Conservation (phyloP, 2,888 invertebrate species). For the Plusia festucae region DNA sequence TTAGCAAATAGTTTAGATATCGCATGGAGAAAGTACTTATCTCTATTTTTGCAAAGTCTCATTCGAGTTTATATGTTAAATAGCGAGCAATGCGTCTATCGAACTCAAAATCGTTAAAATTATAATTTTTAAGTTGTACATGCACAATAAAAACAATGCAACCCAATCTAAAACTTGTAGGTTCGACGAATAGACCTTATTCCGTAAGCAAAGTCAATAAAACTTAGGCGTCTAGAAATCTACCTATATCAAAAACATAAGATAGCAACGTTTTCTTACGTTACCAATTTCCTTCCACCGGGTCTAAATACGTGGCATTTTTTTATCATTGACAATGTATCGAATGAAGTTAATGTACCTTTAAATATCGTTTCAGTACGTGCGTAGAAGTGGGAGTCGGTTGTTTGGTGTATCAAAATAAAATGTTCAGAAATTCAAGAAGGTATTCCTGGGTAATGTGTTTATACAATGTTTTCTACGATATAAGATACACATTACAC, state of each 20-base stretch:
- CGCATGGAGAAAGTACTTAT: no score
- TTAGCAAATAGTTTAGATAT: neutral
- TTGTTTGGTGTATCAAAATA: neutral
- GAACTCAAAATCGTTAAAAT: no score
- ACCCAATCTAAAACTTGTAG: neutral
- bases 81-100: no score
- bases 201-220: conserved; percentile 31
- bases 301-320: conserved; percentile 8
- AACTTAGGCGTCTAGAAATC: conserved; percentile 15
- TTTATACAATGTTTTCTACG: neutral
- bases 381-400: conserved; percentile 10
- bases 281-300: conserved; percentile 40
- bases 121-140: no score
- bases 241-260: neutral
- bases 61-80: no score
- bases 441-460: neutral
- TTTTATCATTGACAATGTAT: conserved; percentile 18
- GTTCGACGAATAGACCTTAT: neutral
- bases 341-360: conserved; percentile 20
- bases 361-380: conserved; percentile 14
- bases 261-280: neutral
- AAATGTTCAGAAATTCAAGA: neutral
- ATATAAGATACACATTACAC: neutral
- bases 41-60: no score
- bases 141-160: neutral